Percentiles rank a stretch among this genome's conserved stretches.
Conservation (phyloP, 2,797 vertebrate species). For the Nannoperca australis region DNA sequence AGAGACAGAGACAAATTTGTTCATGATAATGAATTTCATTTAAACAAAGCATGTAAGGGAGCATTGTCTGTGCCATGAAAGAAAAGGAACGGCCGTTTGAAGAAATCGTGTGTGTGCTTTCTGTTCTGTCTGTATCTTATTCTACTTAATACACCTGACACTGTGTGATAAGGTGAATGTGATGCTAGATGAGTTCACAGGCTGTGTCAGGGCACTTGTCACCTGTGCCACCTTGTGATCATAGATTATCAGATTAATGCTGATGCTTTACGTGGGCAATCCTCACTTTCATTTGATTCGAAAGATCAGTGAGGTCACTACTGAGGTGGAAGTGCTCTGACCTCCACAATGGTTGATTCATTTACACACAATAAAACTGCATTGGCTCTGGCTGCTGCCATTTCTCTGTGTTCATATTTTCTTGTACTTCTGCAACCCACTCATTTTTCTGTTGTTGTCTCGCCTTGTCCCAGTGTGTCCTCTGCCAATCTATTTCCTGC, state of each 20-base stretch:
- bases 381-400: slow-evolving; percentile 57
- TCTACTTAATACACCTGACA: slow-evolving; percentile 71
- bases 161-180: slow-evolving; percentile 70
- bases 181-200: slow-evolving; percentile 74
- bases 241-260: slow-evolving; percentile 79
- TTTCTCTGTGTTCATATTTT: slow-evolving; percentile 56
- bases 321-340: slow-evolving; percentile 72
- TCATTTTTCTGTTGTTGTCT: slow-evolving; percentile 55
- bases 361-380: slow-evolving; percentile 76
- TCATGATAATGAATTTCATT: slow-evolving; percentile 64
- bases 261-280: slow-evolving; percentile 71
- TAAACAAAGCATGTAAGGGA: slow-evolving; percentile 56
- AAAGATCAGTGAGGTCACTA: slow-evolving; percentile 70
- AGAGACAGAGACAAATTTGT: slow-evolving; percentile 65
- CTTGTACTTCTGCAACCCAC: slow-evolving; percentile 47
- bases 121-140: slow-evolving; percentile 46
- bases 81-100: slow-evolving; percentile 12
- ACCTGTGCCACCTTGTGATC: slow-evolving; percentile 73
- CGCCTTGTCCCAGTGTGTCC: slow-evolving; percentile 54
- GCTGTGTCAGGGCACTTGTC: slow-evolving; percentile 76
- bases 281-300: slow-evolving; percentile 76
- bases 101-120: slow-evolving; percentile 37
- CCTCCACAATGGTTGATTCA: slow-evolving; percentile 73
- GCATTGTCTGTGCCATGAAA: slow-evolving; percentile 47
- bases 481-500: slow-evolving; percentile 69